A percentile compares a stretch with the other conserved stretches of the same genome.
These are phyloP conservation scores for Lasioglossum vierecki DNA, from an alignment of 2,888 invertebrate species.

Conservation along the genomic window DNA sequence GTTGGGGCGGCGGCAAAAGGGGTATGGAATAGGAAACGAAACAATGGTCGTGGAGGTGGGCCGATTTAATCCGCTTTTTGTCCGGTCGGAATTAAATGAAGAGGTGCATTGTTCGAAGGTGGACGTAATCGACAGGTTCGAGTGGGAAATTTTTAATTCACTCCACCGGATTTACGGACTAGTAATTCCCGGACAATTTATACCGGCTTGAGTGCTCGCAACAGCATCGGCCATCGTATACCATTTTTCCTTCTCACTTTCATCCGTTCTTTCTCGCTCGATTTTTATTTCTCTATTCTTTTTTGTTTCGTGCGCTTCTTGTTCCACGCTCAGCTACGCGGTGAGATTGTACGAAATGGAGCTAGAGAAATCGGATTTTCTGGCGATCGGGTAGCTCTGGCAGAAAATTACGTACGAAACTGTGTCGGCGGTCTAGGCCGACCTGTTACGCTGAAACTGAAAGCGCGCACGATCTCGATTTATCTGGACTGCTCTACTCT, in stretches of 20 bases:
- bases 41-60: neutral
- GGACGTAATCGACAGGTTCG: conserved; percentile 38
- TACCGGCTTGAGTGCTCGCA: conserved; percentile 51
- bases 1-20: neutral
- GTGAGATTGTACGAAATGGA: conserved; percentile 67
- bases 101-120: conserved; percentile 35
- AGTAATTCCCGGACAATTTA: conserved; percentile 64
- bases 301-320: neutral
- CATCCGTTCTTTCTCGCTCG: neutral
- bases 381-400: conserved; percentile 65
- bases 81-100: conserved; percentile 34
- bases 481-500: neutral
- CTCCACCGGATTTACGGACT: conserved; percentile 53
- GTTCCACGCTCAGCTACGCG: conserved; percentile 32
- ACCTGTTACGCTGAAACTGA: conserved; percentile 17
- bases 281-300: neutral
- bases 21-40: neutral
- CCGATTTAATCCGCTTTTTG: conserved; percentile 38
- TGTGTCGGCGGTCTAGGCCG: conserved; percentile 66
- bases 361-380: conserved; percentile 74
- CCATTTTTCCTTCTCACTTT: neutral
- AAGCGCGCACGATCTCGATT: conserved; percentile 11
- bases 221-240: conserved; percentile 36
- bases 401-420: conserved; percentile 77
- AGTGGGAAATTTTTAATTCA: conserved; percentile 68